Evolutionary conservation across 2,888 invertebrate genomes (phyloP).

Genomic region (Liposcelis brunnea): DNA sequence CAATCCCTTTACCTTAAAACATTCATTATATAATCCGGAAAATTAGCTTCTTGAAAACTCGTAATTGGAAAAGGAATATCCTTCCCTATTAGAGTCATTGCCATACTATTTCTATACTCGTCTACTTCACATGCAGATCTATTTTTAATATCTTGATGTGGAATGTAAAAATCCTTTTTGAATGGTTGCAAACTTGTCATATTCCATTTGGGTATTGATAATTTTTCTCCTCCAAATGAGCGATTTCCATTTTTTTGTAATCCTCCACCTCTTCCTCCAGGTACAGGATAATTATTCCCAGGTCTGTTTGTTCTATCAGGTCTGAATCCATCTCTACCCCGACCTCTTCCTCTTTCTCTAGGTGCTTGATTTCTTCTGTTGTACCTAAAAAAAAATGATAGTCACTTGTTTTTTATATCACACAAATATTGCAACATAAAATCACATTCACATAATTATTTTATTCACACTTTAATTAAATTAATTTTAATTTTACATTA

Average conservation of each 20-base stretch:
- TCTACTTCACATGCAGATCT: constrained; percentile 49
- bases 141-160: constrained; percentile 52
- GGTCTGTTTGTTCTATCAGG: no score
- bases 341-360: no score
- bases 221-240: constrained; percentile 29
- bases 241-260: constrained; percentile 16
- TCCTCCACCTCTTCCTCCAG: not conserved
- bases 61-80: constrained; percentile 73
- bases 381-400: no score
- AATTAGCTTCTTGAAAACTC: constrained; percentile 77
- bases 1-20: constrained; percentile 27
- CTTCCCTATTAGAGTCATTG: constrained; percentile 75
- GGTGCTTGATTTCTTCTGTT: no score
- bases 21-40: constrained; percentile 63
- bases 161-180: constrained; percentile 85
- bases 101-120: constrained; percentile 56
- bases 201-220: constrained; percentile 83
- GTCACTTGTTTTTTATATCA: no score
- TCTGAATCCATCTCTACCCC: no score
- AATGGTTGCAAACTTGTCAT: constrained; percentile 62
- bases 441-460: no score
- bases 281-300: not conserved
- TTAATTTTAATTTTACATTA: no score
- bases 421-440: no score
- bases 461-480: no score